phyloP scores from a whole-genome alignment of 2,113 vertebrate species.

The Prionailurus bengalensis region DNA sequence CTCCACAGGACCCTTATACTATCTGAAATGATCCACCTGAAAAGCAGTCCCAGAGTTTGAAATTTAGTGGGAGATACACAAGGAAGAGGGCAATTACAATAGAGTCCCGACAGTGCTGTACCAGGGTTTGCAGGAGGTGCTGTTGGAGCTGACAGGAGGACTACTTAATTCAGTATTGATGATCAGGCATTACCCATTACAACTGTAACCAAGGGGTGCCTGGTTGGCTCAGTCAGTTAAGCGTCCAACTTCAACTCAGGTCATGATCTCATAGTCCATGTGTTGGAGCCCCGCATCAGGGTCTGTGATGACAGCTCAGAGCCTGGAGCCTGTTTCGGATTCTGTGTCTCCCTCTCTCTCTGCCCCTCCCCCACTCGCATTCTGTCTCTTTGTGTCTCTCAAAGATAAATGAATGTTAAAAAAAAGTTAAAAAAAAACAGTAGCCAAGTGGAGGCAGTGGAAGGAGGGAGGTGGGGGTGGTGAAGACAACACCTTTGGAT shows the following conservation, averaged over 20 bases:
- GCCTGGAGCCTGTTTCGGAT: too few species aligned
- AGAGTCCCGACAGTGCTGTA: background rate
- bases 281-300: too few species aligned
- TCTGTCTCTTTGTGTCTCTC: too few species aligned
- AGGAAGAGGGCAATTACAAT: background rate
- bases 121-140: background rate
- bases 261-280: too few species aligned
- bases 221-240: too few species aligned
- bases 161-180: background rate
- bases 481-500: background rate
- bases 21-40: background rate
- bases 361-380: too few species aligned
- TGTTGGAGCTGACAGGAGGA: background rate
- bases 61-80: background rate
- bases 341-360: too few species aligned
- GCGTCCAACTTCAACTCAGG: too few species aligned
- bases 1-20: background rate
- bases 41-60: background rate
- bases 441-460: background rate
- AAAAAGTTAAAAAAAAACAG: background rate
- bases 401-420: too few species aligned
- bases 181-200: background rate
- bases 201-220: background rate
- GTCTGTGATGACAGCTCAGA: too few species aligned
- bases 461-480: background rate